A percentile compares a stretch with the other conserved stretches of the same genome.
phyloP scores from a whole-genome alignment of 1,140 invertebrate species.

The Polypedilum pembai region DNA sequence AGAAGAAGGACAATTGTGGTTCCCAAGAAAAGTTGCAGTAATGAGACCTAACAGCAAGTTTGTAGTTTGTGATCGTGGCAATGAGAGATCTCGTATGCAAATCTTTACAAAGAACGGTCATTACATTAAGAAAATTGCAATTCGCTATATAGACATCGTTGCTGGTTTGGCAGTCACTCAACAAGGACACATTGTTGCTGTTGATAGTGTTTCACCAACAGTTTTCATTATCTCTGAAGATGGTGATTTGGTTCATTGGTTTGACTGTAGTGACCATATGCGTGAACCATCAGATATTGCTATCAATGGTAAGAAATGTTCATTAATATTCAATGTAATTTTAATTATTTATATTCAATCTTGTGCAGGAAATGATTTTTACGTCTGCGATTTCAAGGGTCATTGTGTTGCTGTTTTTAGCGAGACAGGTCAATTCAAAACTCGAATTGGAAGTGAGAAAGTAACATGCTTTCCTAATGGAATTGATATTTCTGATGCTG shows the following conservation, averaged over 20 bases:
- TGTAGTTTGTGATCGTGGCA: slow-evolving; percentile 93
- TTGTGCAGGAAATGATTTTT: slow-evolving; percentile 81
- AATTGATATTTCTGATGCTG: slow-evolving; percentile 93
- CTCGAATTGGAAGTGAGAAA: slow-evolving; percentile 89
- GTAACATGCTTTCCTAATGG: slow-evolving; percentile 96
- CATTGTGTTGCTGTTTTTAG: slow-evolving; percentile 95
- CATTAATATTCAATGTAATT: slow-evolving; percentile 21
- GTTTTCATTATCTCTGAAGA: slow-evolving; percentile 89
- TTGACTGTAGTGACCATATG: slow-evolving; percentile 96
- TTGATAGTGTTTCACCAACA: slow-evolving; percentile 94
- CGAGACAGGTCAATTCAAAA: slow-evolving; percentile 81
- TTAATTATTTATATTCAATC: slow-evolving; percentile 30
- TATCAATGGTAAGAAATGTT: slow-evolving; percentile 61
- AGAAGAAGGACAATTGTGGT: slow-evolving; percentile 94
- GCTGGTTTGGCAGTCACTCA: slow-evolving; percentile 86
- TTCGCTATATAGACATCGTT: slow-evolving; percentile 92
- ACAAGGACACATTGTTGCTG: slow-evolving; percentile 87
- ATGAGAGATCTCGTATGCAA: slow-evolving; percentile 92
- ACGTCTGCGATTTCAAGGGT: slow-evolving; percentile 96
- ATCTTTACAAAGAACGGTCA: slow-evolving; percentile 84
- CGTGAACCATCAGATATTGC: slow-evolving; percentile 94
- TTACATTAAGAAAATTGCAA: slow-evolving; percentile 88
- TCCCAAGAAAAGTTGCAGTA: slow-evolving; percentile 90
- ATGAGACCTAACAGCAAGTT: slow-evolving; percentile 81
- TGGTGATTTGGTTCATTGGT: slow-evolving; percentile 87